Evolutionary conservation across 2,113 vertebrate species (phyloP), one percentile per base, ranked within the genome.

Genomic region (Nannobrachium achirus): DNA sequence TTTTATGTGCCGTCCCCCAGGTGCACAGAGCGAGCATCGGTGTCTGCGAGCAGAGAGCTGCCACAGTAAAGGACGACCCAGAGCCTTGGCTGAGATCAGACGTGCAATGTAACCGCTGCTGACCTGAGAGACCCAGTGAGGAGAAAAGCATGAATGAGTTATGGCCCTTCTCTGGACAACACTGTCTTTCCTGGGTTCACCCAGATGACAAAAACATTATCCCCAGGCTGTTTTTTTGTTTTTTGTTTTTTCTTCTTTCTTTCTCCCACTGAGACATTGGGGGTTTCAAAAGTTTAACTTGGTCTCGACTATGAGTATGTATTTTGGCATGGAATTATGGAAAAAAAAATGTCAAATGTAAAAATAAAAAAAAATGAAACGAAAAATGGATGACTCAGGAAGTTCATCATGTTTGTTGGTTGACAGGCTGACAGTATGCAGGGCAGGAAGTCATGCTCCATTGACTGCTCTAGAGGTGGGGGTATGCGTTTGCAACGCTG

Each of bases 171-270:
- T 79, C 52, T 61, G 71, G 68, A 77, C 66, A 68, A 44, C 55
- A 7, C 7, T n/a, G 59, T 41, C 50, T 75, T 82, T 80, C 71
- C 76, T 69, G 73, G 68, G 66, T 66, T 78, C 79, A 68, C 60
- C 66, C 63, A 83, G 80, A 87, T 79, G 80, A 85, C 75, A 81
- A 79, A 87, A 79, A 79, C 78, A 85, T 83, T 74, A 60, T 73
- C 56, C 42, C 56, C n/a, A 8, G 38, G 25, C 40, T 16, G 11
- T 20, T 53, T 20, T 16, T 20, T 45, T n/a, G n/a, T 42, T 63
- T 68, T 56, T 56, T 52, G 16, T 39, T 14, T 19, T 13, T 25
- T 33, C 44, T 48, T 33, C 40, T n/a, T n/a, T n/a, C 13, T 52
- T 48, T 33, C 40, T 33, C 55, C 57, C 63, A 70, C 16, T 16